These are phyloP conservation scores for Ceyx melanurus DNA, from an alignment of 2,113 vertebrate genomes.

Conservation along the genomic window DNA sequence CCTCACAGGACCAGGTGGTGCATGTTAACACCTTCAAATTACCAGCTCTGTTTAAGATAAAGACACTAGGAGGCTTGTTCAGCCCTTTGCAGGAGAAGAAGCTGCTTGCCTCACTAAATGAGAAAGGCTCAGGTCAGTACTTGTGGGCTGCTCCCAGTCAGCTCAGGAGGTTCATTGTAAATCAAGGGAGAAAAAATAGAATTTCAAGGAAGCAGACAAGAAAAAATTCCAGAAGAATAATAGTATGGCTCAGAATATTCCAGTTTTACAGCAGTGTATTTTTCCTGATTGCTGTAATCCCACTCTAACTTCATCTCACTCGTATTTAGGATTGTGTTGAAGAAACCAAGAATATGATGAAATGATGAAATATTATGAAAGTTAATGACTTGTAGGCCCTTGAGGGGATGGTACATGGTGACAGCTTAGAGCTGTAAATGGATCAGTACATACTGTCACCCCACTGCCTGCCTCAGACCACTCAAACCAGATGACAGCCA, in stretches of 20 bases:
- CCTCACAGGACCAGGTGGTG: slow-evolving; percentile 30
- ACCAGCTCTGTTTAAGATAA: not conserved
- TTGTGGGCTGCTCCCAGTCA: fast-evolving
- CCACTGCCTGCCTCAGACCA: not conserved
- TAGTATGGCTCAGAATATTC: not conserved
- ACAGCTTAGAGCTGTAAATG: not conserved
- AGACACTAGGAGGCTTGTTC: slow-evolving; percentile 21
- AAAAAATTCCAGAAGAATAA: not conserved
- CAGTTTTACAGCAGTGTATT: not conserved
- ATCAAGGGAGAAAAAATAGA: not conserved
- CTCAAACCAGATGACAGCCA: not conserved
- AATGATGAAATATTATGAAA: not conserved
- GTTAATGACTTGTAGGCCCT: not conserved
- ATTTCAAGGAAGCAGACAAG: not conserved
- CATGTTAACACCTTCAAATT: slow-evolving; percentile 46
- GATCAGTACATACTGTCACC: not conserved
- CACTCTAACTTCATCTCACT: not conserved
- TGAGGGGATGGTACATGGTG: not conserved
- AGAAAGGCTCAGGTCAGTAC: not conserved
- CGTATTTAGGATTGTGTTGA: not conserved
- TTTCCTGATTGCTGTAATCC: not conserved
- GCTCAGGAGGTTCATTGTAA: not conserved
- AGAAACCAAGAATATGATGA: not conserved
- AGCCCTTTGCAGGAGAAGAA: not conserved
- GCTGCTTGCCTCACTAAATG: not conserved